Evolutionary conservation across 2,888 invertebrate species (phyloP).

Genomic region (Sphecodes monilicornis): DNA sequence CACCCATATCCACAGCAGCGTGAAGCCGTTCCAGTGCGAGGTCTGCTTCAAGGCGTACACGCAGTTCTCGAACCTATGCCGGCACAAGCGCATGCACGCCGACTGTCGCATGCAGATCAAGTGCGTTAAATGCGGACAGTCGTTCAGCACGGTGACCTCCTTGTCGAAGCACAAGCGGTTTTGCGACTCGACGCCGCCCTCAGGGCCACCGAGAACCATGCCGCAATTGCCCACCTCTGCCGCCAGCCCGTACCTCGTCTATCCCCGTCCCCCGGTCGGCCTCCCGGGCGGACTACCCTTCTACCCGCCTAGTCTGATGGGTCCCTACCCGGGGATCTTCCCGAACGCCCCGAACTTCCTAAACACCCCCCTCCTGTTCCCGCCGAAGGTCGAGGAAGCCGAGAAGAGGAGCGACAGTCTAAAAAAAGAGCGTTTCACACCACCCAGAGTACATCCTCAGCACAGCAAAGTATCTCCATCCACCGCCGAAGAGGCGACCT

Average conservation of each 20-base stretch:
- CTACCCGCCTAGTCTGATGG: conserved; percentile 88
- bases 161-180: conserved; percentile 98
- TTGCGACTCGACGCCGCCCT: conserved; percentile 92
- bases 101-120: conserved; percentile 97
- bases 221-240: conserved; percentile 78
- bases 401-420: conserved; percentile 86
- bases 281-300: conserved; percentile 86
- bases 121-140: conserved; percentile 97
- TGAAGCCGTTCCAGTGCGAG: conserved; percentile 98
- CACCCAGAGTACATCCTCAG: conserved; percentile 84
- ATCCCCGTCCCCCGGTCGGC: conserved; percentile 87
- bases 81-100: conserved; percentile 99
- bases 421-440: conserved; percentile 86
- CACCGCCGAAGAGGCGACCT: conserved; percentile 88
- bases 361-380: conserved; percentile 88
- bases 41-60: conserved; percentile 99
- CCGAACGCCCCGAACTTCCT: conserved; percentile 86
- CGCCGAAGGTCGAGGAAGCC: conserved; percentile 86
- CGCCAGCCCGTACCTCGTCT: conserved; percentile 88
- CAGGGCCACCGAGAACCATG: conserved; percentile 79
- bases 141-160: conserved; percentile 96
- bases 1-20: conserved; percentile 99
- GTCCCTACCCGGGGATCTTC: conserved; percentile 87
- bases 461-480: conserved; percentile 88
- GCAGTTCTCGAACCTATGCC: conserved; percentile 99